These are phyloP conservation scores for Pseudomyrmex pallidus DNA, from an alignment of 1,140 invertebrate genomes.

Conservation along the genomic window DNA sequence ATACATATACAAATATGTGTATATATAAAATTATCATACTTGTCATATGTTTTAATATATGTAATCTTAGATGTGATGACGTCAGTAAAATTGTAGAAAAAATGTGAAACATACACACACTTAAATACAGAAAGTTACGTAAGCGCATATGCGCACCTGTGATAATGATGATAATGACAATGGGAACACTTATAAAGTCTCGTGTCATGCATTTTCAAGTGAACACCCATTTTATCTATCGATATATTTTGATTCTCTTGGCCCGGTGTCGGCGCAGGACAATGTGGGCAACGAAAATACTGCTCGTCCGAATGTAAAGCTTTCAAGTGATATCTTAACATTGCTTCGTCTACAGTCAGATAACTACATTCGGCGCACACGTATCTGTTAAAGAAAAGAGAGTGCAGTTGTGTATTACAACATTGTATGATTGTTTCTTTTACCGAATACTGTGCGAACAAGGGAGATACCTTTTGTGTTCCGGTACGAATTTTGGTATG, in stretches of 20 bases:
- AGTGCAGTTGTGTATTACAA: not conserved
- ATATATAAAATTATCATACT: constrained; percentile 19
- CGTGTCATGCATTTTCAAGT: constrained; percentile 91
- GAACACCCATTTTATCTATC: constrained; percentile 87
- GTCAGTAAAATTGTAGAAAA: not conserved
- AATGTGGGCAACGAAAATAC: constrained; percentile 90
- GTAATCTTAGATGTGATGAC: constrained; percentile 3
- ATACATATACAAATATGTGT: no score
- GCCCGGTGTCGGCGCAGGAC: constrained; percentile 83
- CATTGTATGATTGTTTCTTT: not conserved
- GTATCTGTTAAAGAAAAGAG: constrained; percentile 80
- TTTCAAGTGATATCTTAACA: constrained; percentile 90
- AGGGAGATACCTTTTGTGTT: constrained; percentile 85
- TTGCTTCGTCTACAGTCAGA: constrained; percentile 89
- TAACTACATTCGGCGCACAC: constrained; percentile 90
- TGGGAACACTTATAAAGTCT: constrained; percentile 89
- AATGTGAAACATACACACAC: no score
- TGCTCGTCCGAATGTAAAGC: constrained; percentile 88
- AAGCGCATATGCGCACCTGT: constrained; percentile 79
- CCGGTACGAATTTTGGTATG: constrained; percentile 88
- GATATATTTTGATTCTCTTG: constrained; percentile 81
- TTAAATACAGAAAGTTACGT: not conserved
- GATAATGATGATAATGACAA: constrained; percentile 88
- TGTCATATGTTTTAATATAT: constrained; percentile 65
- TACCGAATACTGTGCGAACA: not conserved